These are phyloP conservation scores for Agrochola litura DNA, from an alignment of 2,888 invertebrate genomes.

Conservation along the genomic window DNA sequence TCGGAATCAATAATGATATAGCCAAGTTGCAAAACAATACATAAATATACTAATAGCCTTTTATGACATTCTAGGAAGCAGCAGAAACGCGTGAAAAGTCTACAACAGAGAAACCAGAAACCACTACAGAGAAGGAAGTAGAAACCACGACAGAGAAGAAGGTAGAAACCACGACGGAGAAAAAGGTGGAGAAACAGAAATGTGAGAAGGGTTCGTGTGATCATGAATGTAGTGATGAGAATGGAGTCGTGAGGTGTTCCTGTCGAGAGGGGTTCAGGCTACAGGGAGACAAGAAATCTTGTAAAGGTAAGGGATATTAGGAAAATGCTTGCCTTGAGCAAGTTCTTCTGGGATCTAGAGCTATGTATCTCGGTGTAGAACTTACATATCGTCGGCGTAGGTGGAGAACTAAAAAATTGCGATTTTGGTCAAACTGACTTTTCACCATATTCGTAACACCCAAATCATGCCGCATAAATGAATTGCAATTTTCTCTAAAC, in stretches of 20 bases:
- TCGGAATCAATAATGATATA: background rate
- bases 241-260: constrained; percentile 77
- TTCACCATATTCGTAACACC: too few species aligned
- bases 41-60: background rate
- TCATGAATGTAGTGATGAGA: constrained; percentile 81
- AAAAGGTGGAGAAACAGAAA: constrained; percentile 69
- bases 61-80: constrained; percentile 74
- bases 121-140: constrained; percentile 50
- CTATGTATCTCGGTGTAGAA: background rate
- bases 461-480: too few species aligned
- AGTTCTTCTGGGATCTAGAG: background rate
- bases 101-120: constrained; percentile 71
- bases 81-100: constrained; percentile 76
- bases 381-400: too few species aligned
- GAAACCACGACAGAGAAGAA: constrained; percentile 66
- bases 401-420: too few species aligned
- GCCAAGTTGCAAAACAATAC: background rate
- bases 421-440: too few species aligned
- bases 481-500: too few species aligned
- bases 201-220: constrained; percentile 82
- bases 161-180: constrained; percentile 52
- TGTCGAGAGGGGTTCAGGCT: constrained; percentile 82
- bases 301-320: constrained; percentile 77
- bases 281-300: constrained; percentile 81
- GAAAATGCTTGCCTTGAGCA: too few species aligned